Evolutionary conservation across 30 jellyfish, hydroid and myxozoan genomes (phyloP).

Genomic region (Aurelia sp.): DNA sequence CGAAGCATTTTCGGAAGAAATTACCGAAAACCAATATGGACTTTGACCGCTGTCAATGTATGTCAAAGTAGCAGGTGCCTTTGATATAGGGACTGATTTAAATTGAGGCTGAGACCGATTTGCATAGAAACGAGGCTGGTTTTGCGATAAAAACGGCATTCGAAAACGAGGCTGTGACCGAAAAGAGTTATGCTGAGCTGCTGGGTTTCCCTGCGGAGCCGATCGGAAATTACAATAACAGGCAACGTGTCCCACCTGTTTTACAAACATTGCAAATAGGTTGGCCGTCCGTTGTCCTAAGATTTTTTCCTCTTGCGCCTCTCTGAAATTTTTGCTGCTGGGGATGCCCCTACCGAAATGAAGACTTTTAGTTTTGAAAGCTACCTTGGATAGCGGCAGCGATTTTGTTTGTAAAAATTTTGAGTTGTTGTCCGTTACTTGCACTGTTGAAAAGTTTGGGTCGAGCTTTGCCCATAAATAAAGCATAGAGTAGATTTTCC

Average conservation of each 20-base stretch:
- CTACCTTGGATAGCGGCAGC: neutral
- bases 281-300: neutral
- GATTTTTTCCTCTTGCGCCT: neutral
- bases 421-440: too few relatives aligned
- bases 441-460: too few relatives aligned
- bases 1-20: too few relatives aligned
- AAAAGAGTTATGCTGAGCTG: neutral
- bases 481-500: too few relatives aligned
- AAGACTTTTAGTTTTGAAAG: neutral
- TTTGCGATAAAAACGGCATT: neutral
- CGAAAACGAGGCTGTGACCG: neutral
- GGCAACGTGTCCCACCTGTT: conserved; percentile 1
- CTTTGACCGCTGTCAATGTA: too few relatives aligned
- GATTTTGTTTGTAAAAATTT: neutral
- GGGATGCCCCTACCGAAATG: neutral
- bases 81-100: neutral
- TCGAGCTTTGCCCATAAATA: too few relatives aligned
- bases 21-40: too few relatives aligned
- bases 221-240: neutral
- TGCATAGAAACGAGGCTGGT: neutral
- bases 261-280: conserved; percentile 1
- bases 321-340: neutral
- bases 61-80: too few relatives aligned
- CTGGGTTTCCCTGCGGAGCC: neutral
- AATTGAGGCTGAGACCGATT: neutral